Percentiles rank a stretch among this genome's conserved stretches.
Evolutionary conservation across 2,888 invertebrate genomes (phyloP).

Genomic region (Melinaea marsaeus): DNA sequence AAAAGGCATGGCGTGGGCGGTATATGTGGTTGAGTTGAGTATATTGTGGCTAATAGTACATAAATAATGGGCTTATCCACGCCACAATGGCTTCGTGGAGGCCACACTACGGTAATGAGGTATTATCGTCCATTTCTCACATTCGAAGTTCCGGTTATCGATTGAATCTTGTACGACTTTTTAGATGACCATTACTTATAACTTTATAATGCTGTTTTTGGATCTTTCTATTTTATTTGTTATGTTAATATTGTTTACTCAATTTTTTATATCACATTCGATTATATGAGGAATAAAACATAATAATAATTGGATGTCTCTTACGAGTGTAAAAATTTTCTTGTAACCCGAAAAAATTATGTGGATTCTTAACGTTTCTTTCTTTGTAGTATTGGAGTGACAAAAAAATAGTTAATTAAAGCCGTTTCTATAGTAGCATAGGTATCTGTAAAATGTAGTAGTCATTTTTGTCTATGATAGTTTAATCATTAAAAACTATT

Average conservation of each 20-base stretch:
- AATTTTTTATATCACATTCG: too few relatives aligned
- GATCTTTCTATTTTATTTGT: background rate
- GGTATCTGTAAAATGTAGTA: too few relatives aligned
- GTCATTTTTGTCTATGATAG: background rate
- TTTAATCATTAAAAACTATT: background rate
- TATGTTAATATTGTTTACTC: too few relatives aligned
- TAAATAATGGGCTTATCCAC: slow-evolving; percentile 37
- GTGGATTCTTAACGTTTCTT: too few relatives aligned
- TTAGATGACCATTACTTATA: slow-evolving; percentile 13
- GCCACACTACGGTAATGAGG: slow-evolving; percentile 35
- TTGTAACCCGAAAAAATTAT: too few relatives aligned
- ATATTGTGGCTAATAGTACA: slow-evolving; percentile 36
- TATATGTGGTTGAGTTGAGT: slow-evolving; percentile 31
- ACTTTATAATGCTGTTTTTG: background rate
- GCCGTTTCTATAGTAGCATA: too few relatives aligned
- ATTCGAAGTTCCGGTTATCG: slow-evolving; percentile 32
- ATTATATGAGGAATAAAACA: too few relatives aligned
- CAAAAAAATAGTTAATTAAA: too few relatives aligned
- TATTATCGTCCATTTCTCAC: slow-evolving; percentile 39
- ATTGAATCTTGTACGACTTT: slow-evolving; percentile 30
- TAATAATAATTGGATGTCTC: too few relatives aligned
- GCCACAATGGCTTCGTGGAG: slow-evolving; percentile 33
- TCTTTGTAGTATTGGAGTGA: too few relatives aligned
- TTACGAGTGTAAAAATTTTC: too few relatives aligned
- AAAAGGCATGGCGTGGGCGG: slow-evolving; percentile 32